Evolutionary conservation across 2,888 invertebrate species (phyloP), one percentile per base, ranked within the genome.

Genomic region (Cephus pygmeus): DNA sequence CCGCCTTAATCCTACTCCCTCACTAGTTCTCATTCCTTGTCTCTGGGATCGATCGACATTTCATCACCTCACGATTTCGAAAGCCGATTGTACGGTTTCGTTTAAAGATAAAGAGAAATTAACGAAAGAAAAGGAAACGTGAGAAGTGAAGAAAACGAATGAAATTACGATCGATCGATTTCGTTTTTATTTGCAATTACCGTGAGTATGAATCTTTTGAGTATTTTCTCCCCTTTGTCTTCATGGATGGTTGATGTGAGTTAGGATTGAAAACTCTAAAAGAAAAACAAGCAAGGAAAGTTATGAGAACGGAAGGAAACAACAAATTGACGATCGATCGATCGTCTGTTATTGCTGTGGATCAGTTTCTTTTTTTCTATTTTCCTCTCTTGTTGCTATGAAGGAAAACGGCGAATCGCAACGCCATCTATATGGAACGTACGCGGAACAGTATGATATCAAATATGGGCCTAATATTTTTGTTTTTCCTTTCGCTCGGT

Each of bases 381-480:
- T 56, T 56, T 56, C 23, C 56, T 56, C 2, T 56, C 56, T 56
- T 56, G 23, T 56, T 56, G 6, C 40, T 40, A 6, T 40, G 23
- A 40, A 40, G 4, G 40, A 6, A 23, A 40, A 40, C 40, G 40
- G 40, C 40, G 40, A 40, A 23, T 40, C 40, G 40, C 40, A 15
- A 40, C 15, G 40, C 23, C 40, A 23, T 40, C 15, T 40, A 40
- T 4, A 40, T 15, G 23, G 15, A 40, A 15, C 6, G 23, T 40
- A 40, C 40, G 9, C 23, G 40, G 2, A 40, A 23, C 23, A 40
- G 40, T 56, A 56, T 56, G 23, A 23, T 23, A 56, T 23, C 23
- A 83, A 85, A 83, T 87, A 85, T 35, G 85, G 85, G 87, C 86
- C 87, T 88, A 86, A 86, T 87, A 23, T 88, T 81, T 81, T 88